Evolutionary conservation across 2,888 invertebrate genomes (phyloP).

Genomic region (Dorcus parallelipipedus): DNA sequence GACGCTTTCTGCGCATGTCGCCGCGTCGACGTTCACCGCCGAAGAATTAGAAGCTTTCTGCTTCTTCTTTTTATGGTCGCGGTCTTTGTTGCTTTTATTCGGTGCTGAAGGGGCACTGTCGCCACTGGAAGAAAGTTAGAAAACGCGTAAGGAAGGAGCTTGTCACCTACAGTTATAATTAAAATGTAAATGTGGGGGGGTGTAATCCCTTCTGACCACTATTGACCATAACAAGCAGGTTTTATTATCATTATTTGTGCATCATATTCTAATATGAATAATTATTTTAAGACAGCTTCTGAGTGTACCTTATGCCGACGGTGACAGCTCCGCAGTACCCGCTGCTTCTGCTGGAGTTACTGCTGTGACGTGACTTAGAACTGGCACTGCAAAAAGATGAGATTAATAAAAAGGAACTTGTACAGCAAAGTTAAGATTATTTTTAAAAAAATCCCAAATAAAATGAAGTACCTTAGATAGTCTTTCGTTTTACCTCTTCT

Average conservation of each 20-base stretch:
- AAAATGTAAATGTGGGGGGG: too few relatives aligned
- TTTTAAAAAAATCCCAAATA: background rate
- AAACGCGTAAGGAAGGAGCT: background rate
- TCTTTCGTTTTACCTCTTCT: too few relatives aligned
- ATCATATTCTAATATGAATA: too few relatives aligned
- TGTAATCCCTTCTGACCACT: too few relatives aligned
- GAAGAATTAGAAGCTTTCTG: conserved; percentile 38
- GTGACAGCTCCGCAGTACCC: conserved; percentile 66
- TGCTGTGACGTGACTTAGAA: conserved; percentile 74
- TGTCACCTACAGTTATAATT: too few relatives aligned
- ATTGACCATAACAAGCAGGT: too few relatives aligned
- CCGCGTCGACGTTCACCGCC: conserved; percentile 17
- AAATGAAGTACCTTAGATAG: too few relatives aligned
- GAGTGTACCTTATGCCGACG: conserved; percentile 12
- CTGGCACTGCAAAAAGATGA: conserved; percentile 58
- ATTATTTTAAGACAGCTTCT: background rate
- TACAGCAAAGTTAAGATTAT: background rate
- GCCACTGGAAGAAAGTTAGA: conserved; percentile 36
- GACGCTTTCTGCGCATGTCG: conserved; percentile 21
- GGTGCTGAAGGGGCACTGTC: conserved; percentile 49
- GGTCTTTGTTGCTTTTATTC: conserved; percentile 57
- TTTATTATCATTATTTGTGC: too few relatives aligned
- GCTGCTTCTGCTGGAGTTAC: conserved; percentile 76
- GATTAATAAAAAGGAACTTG: background rate
- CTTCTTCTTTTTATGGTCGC: conserved; percentile 62